phyloP scores from a whole-genome alignment of 2,113 vertebrate genomes.

The Etheostoma spectabile region DNA sequence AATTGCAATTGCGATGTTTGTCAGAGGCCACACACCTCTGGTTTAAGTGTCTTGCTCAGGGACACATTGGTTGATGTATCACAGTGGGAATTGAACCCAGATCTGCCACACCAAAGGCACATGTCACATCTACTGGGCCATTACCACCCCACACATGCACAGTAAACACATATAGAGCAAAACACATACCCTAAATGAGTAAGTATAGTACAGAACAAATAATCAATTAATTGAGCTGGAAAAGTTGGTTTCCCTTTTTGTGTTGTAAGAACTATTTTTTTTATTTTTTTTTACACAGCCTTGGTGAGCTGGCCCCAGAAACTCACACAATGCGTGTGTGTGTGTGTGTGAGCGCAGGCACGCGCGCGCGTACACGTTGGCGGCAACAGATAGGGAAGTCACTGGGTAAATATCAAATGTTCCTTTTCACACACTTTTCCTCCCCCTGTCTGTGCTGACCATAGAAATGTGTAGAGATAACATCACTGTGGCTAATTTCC shows the following conservation, averaged over 20 bases:
- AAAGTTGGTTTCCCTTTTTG: constrained; percentile 26
- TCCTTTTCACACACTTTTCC: constrained; percentile 57
- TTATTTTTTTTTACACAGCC: background rate
- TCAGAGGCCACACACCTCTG: no score
- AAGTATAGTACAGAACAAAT: constrained; percentile 16
- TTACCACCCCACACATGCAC: no score
- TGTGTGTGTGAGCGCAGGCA: no score
- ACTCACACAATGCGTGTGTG: constrained; percentile 10
- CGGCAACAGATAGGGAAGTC: constrained; percentile 45
- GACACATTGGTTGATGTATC: no score
- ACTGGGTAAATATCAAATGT: constrained; percentile 65
- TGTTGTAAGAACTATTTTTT: background rate
- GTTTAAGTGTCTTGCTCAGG: no score
- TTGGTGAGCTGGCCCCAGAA: constrained; percentile 17
- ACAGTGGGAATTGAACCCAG: no score
- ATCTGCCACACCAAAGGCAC: no score
- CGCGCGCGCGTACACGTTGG: no score
- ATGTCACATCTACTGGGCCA: no score
- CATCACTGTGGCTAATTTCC: constrained; percentile 62
- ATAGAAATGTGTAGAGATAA: constrained; percentile 50
- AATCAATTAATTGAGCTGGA: constrained; percentile 53
- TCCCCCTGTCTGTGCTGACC: constrained; percentile 43
- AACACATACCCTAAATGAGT: constrained; percentile 41
- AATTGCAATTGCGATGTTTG: no score
- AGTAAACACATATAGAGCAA: constrained; percentile 3